Conservation (phyloP, 2,888 invertebrate genomes). For the Idaea dimidiata region DNA sequence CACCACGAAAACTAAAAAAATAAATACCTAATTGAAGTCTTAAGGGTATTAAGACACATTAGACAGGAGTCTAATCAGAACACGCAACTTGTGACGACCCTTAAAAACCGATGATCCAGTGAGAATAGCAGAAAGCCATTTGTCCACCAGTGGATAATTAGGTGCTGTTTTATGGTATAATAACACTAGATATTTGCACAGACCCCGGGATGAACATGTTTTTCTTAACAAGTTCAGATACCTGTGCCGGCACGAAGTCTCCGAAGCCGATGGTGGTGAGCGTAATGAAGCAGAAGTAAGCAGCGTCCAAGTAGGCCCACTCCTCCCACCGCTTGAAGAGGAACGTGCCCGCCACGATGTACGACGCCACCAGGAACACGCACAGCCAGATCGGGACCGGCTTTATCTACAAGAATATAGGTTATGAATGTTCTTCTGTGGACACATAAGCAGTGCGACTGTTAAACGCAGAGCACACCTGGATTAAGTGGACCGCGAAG, state of each 20-base stretch:
- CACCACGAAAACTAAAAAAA: no score
- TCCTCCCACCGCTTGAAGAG: slow-evolving; percentile 92
- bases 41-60: no score
- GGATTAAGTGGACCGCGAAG: background rate
- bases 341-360: slow-evolving; percentile 93
- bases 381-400: slow-evolving; percentile 95
- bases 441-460: background rate
- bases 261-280: slow-evolving; percentile 96
- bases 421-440: background rate
- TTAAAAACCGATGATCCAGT: no score
- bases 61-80: no score
- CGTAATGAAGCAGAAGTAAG: slow-evolving; percentile 96
- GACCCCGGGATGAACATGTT: no score
- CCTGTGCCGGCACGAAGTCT: slow-evolving; percentile 93
- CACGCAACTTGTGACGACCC: no score
- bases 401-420: slow-evolving; percentile 54
- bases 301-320: slow-evolving; percentile 93
- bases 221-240: no score
- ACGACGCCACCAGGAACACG: slow-evolving; percentile 92
- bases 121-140: no score
- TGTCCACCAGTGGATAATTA: no score
- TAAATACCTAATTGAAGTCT: no score
- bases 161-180: no score
- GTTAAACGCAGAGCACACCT: background rate
- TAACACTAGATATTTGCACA: no score